phyloP scores from a whole-genome alignment of 1,140 invertebrate species.

The Drosophila saltans region DNA sequence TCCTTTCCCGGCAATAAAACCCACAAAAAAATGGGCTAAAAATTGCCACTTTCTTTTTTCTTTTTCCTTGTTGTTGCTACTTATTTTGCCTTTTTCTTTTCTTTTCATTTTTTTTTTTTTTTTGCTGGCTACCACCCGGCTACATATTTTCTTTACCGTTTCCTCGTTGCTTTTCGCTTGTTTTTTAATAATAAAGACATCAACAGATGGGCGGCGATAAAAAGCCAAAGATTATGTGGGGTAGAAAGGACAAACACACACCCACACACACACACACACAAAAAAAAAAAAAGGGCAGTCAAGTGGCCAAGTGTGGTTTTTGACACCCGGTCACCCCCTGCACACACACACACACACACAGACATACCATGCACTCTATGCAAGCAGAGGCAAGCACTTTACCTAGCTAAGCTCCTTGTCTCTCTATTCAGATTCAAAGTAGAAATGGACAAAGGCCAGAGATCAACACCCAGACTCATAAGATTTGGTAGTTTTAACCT shows the following conservation, averaged over 20 bases:
- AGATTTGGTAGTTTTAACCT: conserved; percentile 23
- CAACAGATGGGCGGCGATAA: conserved; percentile 76
- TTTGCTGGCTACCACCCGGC: not conserved
- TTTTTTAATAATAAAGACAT: conserved; percentile 81
- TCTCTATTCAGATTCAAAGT: conserved; percentile 62
- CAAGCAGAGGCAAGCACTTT: conserved; percentile 37
- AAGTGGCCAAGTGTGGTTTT: conserved; percentile 69
- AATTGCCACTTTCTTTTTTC: conserved; percentile 42
- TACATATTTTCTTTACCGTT: conserved; percentile 20
- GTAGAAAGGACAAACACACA: conserved; percentile 22
- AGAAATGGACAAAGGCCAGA: conserved; percentile 55
- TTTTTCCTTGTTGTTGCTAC: conserved; percentile 35
- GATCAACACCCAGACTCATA: conserved; percentile 21
- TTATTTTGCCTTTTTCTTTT: conserved; percentile 15
- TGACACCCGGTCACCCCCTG: conserved; percentile 47
- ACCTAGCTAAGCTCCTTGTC: conserved; percentile 4
- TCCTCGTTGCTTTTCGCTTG: conserved; percentile 18
- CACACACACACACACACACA: too few relatives aligned
- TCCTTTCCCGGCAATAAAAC: conserved; percentile 62
- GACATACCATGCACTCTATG: not conserved
- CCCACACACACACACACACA: not conserved
- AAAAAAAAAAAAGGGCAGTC: conserved; percentile 44
- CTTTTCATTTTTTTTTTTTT: conserved; percentile 6
- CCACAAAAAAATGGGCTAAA: conserved; percentile 78
- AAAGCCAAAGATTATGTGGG: conserved; percentile 80